These are phyloP conservation scores for Eriosoma lanigerum DNA, from an alignment of 1,140 invertebrate species.

Conservation along the genomic window DNA sequence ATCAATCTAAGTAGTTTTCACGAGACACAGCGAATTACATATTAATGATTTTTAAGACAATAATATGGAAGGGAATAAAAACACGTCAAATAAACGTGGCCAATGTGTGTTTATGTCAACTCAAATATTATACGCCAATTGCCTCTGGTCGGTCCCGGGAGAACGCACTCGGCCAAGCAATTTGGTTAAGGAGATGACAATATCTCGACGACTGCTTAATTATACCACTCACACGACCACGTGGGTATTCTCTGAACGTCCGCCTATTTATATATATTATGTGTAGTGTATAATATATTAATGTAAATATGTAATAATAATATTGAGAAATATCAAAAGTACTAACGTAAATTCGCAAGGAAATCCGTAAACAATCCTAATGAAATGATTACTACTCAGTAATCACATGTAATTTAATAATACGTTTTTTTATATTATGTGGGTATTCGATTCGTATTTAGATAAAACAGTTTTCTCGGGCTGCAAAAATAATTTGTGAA, in stretches of 20 bases:
- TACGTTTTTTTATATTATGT: too few relatives aligned
- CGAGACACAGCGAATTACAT: neutral
- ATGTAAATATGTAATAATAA: neutral
- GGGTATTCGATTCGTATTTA: too few relatives aligned
- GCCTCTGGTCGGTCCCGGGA: neutral
- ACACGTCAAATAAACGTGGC: neutral
- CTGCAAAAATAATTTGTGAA: too few relatives aligned
- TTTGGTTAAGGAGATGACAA: slow-evolving; percentile 40
- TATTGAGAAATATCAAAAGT: neutral
- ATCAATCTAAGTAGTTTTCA: neutral
- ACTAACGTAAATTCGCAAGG: too few relatives aligned
- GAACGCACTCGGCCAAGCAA: neutral
- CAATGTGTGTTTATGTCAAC: neutral
- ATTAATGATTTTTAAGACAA: neutral
- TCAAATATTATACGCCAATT: slow-evolving; percentile 19
- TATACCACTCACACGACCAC: slow-evolving; percentile 20
- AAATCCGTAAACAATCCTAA: too few relatives aligned
- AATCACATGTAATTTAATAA: too few relatives aligned
- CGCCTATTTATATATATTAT: neutral
- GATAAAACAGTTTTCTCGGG: too few relatives aligned
- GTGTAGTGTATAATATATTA: neutral
- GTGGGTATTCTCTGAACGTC: slow-evolving; percentile 27
- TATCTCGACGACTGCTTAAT: slow-evolving; percentile 20
- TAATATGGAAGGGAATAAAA: neutral
- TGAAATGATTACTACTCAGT: too few relatives aligned